phyloP scores from a whole-genome alignment of 2,113 vertebrate genomes.

The Eurypyga helias region DNA sequence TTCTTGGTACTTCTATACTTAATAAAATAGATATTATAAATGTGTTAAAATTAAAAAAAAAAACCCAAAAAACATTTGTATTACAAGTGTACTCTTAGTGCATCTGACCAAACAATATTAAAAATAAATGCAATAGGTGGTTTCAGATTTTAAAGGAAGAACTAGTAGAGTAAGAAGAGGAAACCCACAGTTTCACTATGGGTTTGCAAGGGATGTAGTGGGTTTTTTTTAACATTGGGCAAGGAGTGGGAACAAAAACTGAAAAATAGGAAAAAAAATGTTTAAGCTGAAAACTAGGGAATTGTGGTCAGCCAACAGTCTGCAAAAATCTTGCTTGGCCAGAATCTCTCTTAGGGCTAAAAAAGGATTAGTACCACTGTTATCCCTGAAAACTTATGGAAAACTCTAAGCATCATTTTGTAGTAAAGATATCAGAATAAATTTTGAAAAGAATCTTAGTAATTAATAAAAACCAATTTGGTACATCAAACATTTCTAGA shows the following conservation, averaged over 20 bases:
- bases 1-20: not conserved
- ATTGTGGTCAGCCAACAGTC: not conserved
- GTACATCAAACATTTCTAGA: not conserved
- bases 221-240: accelerated
- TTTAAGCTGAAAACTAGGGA: not conserved
- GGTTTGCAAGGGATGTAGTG: accelerated
- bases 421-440: not conserved
- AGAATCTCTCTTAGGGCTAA: not conserved
- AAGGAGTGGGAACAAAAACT: not conserved
- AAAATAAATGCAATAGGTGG: not conserved
- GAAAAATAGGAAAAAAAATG: not conserved
- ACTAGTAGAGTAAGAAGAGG: not conserved
- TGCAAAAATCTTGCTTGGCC: not conserved
- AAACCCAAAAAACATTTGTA: not conserved
- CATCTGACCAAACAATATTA: not conserved
- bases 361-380: not conserved
- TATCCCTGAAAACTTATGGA: not conserved
- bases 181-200: not conserved
- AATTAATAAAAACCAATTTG: not conserved
- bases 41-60: not conserved
- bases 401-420: not conserved
- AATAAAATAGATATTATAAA: not conserved
- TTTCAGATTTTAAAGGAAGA: not conserved
- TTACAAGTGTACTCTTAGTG: not conserved
- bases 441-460: not conserved